These are phyloP conservation scores for Heliconius aoede DNA, from an alignment of 2,888 invertebrate species.

Conservation along the genomic window DNA sequence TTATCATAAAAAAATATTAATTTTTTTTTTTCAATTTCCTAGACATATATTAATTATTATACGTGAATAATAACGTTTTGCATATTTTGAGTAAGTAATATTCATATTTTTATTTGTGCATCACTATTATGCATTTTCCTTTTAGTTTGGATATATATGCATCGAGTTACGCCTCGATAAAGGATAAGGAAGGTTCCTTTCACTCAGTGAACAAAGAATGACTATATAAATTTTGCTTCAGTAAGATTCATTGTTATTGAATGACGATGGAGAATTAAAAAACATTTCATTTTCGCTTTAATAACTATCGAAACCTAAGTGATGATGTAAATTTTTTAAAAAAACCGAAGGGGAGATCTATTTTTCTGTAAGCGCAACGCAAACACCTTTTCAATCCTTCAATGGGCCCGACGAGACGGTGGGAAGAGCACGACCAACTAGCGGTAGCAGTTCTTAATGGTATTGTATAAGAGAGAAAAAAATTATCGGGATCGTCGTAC, in stretches of 20 bases:
- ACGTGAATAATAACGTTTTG: background rate
- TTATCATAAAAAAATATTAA: conserved; percentile 49
- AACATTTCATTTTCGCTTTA: conserved; percentile 74
- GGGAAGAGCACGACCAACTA: conserved; percentile 76
- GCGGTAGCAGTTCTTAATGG: conserved; percentile 81
- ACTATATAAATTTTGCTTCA: conserved; percentile 72
- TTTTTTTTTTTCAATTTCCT: conserved; percentile 28
- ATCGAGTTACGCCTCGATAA: conserved; percentile 35
- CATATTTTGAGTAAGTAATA: background rate
- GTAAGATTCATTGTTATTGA: conserved; percentile 71
- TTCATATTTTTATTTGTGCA: background rate
- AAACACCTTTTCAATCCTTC: conserved; percentile 84
- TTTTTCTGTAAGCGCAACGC: conserved; percentile 77
- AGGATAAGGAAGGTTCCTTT: conserved; percentile 47
- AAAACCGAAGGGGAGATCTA: conserved; percentile 80
- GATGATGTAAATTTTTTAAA: conserved; percentile 71
- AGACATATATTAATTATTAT: background rate
- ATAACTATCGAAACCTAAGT: conserved; percentile 83
- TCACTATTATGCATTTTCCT: conserved; percentile 9
- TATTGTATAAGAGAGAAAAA: conserved; percentile 81
- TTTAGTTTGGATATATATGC: conserved; percentile 20
- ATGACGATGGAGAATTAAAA: conserved; percentile 82
- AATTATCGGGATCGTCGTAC: conserved; percentile 75
- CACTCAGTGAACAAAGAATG: conserved; percentile 72
- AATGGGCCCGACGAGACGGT: conserved; percentile 74